Conservation (phyloP, 2,888 invertebrate genomes). For the Coleophora deauratella region DNA sequence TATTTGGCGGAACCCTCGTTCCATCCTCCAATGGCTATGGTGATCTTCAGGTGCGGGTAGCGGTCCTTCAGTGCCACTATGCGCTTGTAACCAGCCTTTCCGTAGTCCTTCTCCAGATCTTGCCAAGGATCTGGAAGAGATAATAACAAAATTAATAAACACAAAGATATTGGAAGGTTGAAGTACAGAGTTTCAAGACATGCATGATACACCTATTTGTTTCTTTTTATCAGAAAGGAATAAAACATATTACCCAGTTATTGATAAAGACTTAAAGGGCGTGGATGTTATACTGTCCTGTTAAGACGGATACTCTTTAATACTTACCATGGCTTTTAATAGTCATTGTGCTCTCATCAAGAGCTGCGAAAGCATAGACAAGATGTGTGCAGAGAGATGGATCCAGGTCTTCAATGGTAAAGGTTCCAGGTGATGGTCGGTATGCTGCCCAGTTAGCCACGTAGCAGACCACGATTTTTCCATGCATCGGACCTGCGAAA, state of each 20-base stretch:
- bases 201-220: no score
- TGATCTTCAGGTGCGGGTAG: constrained; percentile 82
- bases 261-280: no score
- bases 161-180: no score
- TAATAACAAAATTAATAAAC: no score
- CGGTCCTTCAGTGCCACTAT: constrained; percentile 77
- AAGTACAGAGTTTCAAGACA: no score
- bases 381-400: constrained; percentile 86
- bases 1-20: constrained; percentile 87
- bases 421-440: constrained; percentile 78
- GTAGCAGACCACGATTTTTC: constrained; percentile 86
- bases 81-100: constrained; percentile 80
- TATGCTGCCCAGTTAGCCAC: constrained; percentile 87
- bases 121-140: constrained; percentile 78
- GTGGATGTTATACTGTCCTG: no score
- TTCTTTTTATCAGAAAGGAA: no score
- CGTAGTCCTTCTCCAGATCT: constrained; percentile 83
- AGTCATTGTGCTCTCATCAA: constrained; percentile 77
- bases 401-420: constrained; percentile 78
- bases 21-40: constrained; percentile 92
- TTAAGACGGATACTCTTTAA: not conserved
- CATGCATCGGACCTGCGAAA: constrained; percentile 77
- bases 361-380: constrained; percentile 87
- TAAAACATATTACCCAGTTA: no score
- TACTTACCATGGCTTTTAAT: constrained; percentile 81